Evolutionary conservation across 53 echinoderm and acorn worm species (phyloP).

Genomic region (Arbacia lixula): DNA sequence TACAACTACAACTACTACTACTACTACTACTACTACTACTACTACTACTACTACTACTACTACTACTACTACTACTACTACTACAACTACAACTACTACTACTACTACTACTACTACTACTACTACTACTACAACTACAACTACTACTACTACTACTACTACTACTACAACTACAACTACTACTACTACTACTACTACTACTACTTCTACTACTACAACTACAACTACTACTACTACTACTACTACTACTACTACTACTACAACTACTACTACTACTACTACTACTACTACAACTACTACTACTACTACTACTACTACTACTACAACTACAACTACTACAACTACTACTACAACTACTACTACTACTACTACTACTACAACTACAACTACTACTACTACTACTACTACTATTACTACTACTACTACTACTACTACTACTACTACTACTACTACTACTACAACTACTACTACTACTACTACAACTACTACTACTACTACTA

Average conservation of each 20-base stretch:
- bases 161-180: not conserved
- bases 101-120: conserved; percentile 1
- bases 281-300: not conserved
- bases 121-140: not conserved
- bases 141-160: not conserved
- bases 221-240: not conserved
- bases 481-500: not conserved
- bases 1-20: not conserved
- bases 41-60: conserved; percentile 1
- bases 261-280: not conserved
- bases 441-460: not conserved
- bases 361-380: not conserved
- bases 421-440: not conserved
- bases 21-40: conserved; percentile 1
- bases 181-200: conserved; percentile 1
- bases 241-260: conserved; percentile 1
- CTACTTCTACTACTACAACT: not conserved
- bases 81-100: not conserved
- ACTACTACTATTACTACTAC: not conserved
- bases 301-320: conserved; percentile 1
- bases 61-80: conserved; percentile 1
- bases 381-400: not conserved
- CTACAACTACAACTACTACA: not conserved
- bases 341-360: not conserved
- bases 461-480: not conserved